Conservation (phyloP, 2,797 vertebrate species). For the Coracias cyanogaster region DNA sequence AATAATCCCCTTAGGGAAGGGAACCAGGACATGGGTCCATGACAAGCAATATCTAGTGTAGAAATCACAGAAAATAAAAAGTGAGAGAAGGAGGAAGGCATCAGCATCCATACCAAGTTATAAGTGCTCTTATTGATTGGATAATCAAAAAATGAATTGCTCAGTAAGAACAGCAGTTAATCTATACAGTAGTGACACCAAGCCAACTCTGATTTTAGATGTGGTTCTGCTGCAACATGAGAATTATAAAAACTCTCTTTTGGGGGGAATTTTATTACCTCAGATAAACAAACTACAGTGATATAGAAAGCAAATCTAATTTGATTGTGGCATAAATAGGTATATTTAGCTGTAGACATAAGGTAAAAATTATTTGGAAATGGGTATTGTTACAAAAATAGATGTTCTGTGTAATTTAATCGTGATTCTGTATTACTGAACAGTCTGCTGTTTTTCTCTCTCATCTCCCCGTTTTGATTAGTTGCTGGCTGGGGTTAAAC, state of each 20-base stretch:
- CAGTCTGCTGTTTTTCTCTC: neutral
- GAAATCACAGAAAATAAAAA: neutral
- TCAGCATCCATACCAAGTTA: neutral
- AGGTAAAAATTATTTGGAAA: neutral
- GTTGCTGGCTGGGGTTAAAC: neutral
- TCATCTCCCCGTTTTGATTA: neutral
- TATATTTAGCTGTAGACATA: neutral
- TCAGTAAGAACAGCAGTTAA: conserved; percentile 7
- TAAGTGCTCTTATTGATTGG: conserved; percentile 41
- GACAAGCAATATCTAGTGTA: conserved; percentile 47
- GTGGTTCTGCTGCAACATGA: neutral
- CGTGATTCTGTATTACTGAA: neutral
- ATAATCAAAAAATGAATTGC: conserved; percentile 16
- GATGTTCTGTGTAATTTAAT: neutral
- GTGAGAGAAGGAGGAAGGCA: neutral
- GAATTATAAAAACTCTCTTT: neutral
- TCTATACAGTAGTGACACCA: neutral
- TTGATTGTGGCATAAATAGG: neutral
- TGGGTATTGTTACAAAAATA: neutral
- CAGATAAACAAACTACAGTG: neutral
- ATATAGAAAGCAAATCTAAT: neutral
- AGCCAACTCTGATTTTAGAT: neutral
- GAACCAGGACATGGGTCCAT: conserved; percentile 79
- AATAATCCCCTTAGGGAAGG: conserved; percentile 82
- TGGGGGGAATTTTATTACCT: neutral